phyloP scores from a whole-genome alignment of 2,797 vertebrate species.

The Lepilemur ruficaudatus region DNA sequence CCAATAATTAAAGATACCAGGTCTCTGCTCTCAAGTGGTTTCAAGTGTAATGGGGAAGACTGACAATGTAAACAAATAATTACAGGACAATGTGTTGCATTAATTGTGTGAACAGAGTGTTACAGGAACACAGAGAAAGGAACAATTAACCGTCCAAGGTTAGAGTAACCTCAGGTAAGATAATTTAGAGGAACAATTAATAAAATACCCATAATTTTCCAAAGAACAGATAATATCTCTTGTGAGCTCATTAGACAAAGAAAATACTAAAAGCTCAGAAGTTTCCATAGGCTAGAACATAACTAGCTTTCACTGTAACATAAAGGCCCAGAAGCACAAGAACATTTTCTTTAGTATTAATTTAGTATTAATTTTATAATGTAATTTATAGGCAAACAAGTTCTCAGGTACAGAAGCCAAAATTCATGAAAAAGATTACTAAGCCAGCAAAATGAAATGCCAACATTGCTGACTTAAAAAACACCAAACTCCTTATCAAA shows the following conservation, averaged over 20 bases:
- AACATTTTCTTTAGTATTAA: neutral
- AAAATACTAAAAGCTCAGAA: neutral
- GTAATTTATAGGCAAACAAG: neutral
- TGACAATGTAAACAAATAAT: neutral
- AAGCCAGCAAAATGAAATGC: neutral
- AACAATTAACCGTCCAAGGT: constrained; percentile 52
- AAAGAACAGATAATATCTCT: neutral
- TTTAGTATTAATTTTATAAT: constrained; percentile 26
- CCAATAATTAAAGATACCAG: neutral
- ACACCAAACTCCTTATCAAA: neutral
- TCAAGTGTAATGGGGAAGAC: neutral
- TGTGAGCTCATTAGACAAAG: constrained; percentile 20
- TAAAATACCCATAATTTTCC: neutral
- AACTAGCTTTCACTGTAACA: neutral
- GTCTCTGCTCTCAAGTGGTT: neutral
- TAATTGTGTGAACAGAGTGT: neutral
- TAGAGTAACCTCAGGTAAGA: constrained; percentile 40
- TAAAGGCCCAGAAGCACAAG: neutral
- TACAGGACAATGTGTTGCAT: neutral
- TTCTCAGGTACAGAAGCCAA: neutral
- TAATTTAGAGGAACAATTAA: constrained; percentile 65
- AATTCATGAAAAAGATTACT: constrained; percentile 26
- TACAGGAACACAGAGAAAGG: constrained; percentile 19
- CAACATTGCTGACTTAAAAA: neutral
- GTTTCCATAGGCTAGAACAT: neutral